Conservation (phyloP, 2,797 vertebrate species). For the Heliangelus exortis region DNA sequence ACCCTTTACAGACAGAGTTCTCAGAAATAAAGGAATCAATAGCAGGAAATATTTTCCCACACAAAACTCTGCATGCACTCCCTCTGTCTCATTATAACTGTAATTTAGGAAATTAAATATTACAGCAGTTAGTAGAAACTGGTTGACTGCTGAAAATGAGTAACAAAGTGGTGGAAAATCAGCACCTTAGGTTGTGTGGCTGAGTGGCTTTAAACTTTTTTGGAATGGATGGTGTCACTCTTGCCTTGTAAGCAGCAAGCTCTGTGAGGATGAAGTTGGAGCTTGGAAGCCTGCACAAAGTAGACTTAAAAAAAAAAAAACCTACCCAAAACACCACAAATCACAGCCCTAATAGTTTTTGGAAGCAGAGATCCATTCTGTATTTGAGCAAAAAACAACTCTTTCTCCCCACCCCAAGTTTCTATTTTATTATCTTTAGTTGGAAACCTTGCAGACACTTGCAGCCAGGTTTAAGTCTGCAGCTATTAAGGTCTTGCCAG, state of each 20-base stretch:
- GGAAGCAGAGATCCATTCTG: neutral
- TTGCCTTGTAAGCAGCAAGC: neutral
- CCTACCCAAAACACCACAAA: neutral
- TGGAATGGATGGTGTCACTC: neutral
- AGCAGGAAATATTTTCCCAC: neutral
- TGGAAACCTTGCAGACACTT: neutral
- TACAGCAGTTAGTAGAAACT: neutral
- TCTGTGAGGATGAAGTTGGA: neutral
- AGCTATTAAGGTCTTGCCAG: neutral
- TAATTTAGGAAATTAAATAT: neutral
- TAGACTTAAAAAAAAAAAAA: neutral
- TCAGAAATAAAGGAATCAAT: neutral
- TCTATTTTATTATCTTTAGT: neutral
- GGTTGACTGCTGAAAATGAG: neutral
- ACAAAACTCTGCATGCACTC: neutral
- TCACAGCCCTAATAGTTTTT: neutral
- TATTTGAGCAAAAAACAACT: neutral
- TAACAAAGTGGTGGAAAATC: neutral
- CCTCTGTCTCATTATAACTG: neutral
- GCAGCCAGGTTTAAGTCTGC: neutral
- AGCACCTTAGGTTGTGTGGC: neutral
- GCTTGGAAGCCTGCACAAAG: neutral
- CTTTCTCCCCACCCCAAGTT: neutral
- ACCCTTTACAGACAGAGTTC: neutral
- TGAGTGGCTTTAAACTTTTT: neutral